Conservation (phyloP, 1,140 invertebrate species). For the Zaprionus ornatus region DNA sequence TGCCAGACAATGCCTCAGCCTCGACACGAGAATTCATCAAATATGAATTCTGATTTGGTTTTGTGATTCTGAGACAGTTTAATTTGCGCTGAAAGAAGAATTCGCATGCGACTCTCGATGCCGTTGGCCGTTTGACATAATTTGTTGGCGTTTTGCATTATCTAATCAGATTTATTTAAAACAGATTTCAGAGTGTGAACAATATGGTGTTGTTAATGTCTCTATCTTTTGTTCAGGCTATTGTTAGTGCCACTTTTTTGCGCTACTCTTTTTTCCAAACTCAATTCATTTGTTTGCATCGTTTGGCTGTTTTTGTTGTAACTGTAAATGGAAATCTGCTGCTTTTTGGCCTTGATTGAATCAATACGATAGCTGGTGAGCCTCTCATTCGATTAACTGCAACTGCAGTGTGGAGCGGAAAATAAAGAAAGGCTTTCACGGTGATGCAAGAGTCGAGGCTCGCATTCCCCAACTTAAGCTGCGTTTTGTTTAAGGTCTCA, state of each 20-base stretch:
- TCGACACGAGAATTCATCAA: neutral
- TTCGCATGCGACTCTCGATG: constrained; percentile 37
- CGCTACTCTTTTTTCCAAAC: neutral
- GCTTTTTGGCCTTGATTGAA: constrained; percentile 61
- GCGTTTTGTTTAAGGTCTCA: constrained; percentile 27
- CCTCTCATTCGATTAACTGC: constrained; percentile 3
- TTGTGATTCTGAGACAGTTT: constrained; percentile 42
- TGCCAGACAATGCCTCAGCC: constrained; percentile 6
- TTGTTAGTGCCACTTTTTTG: constrained; percentile 43
- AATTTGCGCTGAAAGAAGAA: constrained; percentile 48
- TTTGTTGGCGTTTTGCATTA: constrained; percentile 50
- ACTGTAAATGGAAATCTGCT: constrained; percentile 72
- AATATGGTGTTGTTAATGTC: neutral
- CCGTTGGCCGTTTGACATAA: constrained; percentile 45
- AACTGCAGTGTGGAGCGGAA: constrained; percentile 23
- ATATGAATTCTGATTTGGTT: neutral
- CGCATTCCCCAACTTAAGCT: constrained; percentile 29
- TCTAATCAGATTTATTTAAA: constrained; percentile 45
- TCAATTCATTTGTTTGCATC: neutral
- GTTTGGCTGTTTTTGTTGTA: constrained; percentile 46
- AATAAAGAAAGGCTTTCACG: constrained; percentile 59
- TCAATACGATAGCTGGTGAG: constrained; percentile 21
- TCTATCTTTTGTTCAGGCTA: constrained; percentile 33
- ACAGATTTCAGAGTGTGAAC: constrained; percentile 24
- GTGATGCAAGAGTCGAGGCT: constrained; percentile 57